Evolutionary conservation across 2,113 vertebrate species (phyloP).

Genomic region (Grantiella picta): DNA sequence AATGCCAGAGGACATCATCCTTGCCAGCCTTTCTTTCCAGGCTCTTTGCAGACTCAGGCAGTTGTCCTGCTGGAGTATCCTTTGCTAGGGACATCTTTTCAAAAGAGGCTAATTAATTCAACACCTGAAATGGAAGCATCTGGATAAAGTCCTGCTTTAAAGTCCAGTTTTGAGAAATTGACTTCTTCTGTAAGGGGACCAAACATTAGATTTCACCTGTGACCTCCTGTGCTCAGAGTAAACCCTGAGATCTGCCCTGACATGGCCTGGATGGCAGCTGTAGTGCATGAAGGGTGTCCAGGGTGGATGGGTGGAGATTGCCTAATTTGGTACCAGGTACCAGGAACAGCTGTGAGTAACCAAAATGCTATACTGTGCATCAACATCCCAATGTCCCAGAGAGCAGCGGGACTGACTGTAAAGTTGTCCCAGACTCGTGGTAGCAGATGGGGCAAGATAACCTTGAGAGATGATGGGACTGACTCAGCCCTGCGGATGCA

Average conservation of each 20-base stretch:
- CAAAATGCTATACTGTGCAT: not conserved
- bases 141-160: not conserved
- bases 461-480: not conserved
- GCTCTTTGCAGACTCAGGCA: not conserved
- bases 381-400: not conserved
- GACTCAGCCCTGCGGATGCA: constrained; percentile 9
- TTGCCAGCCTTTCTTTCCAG: not conserved
- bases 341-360: rapidly evolving
- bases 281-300: not conserved
- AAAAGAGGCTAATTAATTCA: not conserved
- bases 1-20: not conserved
- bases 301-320: not conserved
- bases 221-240: not conserved
- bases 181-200: not conserved
- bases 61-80: not conserved
- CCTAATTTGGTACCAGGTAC: not conserved
- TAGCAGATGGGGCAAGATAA: not conserved
- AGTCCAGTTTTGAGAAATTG: not conserved
- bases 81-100: not conserved
- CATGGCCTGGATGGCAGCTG: not conserved
- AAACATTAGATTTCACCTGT: not conserved
- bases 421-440: not conserved
- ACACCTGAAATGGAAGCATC: not conserved
- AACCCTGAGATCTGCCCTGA: not conserved
- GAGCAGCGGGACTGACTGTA: not conserved